These are phyloP conservation scores for Drosophila phalerata DNA, from an alignment of 2,888 invertebrate genomes.

Conservation along the genomic window DNA sequence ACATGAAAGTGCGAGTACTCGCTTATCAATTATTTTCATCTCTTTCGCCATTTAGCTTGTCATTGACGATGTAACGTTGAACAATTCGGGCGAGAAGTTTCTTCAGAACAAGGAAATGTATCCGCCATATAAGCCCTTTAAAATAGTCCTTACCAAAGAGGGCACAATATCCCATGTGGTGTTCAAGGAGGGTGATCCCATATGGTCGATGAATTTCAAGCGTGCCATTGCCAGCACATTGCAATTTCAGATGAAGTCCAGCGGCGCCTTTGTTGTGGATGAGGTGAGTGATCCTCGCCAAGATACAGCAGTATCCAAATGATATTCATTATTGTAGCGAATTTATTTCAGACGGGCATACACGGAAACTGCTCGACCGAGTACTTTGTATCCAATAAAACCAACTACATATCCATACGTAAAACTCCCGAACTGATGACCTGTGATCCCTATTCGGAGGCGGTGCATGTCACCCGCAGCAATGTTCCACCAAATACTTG, in stretches of 20 bases:
- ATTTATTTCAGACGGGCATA: slow-evolving; percentile 86
- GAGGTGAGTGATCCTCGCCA: slow-evolving; percentile 78
- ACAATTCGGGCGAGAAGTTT: slow-evolving; percentile 85
- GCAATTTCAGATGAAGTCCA: slow-evolving; percentile 87
- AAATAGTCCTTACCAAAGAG: slow-evolving; percentile 83
- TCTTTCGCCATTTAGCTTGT: slow-evolving; percentile 76
- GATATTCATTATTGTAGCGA: neutral
- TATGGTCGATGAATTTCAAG: slow-evolving; percentile 90
- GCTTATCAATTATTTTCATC: neutral
- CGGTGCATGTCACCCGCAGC: slow-evolving; percentile 84
- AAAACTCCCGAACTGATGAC: slow-evolving; percentile 85
- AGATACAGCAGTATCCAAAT: neutral
- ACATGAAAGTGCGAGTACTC: neutral
- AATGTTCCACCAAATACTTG: slow-evolving; percentile 85
- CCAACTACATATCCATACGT: slow-evolving; percentile 84
- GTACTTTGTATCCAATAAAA: slow-evolving; percentile 85
- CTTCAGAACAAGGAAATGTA: slow-evolving; percentile 85
- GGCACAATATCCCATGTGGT: slow-evolving; percentile 83
- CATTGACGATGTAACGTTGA: slow-evolving; percentile 85
- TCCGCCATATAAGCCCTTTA: slow-evolving; percentile 85
- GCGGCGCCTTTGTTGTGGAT: slow-evolving; percentile 85
- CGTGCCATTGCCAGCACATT: slow-evolving; percentile 89
- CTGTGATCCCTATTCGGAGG: slow-evolving; percentile 83
- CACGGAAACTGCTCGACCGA: slow-evolving; percentile 87
- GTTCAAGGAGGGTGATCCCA: slow-evolving; percentile 86